A percentile compares a stretch with the other conserved stretches of the same genome.
Conservation (phyloP, 2,113 vertebrate genomes). For the Maylandia zebra region DNA sequence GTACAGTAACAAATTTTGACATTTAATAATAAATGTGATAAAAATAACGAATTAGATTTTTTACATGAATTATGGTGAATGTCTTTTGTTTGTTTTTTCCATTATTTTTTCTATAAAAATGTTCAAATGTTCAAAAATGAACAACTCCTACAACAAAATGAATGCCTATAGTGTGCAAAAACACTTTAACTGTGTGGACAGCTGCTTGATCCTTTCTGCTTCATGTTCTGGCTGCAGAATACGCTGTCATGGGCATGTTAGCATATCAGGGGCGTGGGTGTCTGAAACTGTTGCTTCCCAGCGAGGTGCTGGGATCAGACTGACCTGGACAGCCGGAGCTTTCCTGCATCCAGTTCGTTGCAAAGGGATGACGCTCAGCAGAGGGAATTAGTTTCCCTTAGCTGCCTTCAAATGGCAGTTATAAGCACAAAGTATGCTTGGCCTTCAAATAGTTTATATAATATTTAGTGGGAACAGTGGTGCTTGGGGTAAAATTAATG, state of each 20-base stretch:
- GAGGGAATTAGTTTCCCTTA: not conserved
- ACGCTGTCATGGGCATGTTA: not conserved
- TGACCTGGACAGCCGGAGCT: not conserved
- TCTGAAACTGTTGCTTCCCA: not conserved
- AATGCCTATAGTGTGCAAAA: not conserved
- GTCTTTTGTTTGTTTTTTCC: not conserved
- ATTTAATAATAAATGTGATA: not conserved
- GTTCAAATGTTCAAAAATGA: not conserved
- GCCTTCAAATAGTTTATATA: not conserved
- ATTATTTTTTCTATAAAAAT: not conserved
- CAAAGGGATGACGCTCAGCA: not conserved
- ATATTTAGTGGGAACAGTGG: not conserved
- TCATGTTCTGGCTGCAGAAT: not conserved
- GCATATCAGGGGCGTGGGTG: not conserved
- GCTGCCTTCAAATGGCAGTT: not conserved
- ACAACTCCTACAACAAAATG: not conserved
- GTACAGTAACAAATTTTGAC: not conserved
- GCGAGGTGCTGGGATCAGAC: not conserved
- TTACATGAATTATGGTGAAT: not conserved
- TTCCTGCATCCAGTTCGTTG: not conserved
- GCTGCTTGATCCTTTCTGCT: not conserved
- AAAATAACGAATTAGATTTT: not conserved
- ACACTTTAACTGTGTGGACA: not conserved
- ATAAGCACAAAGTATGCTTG: not conserved
- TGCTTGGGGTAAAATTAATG: not conserved